A percentile compares a stretch with the other conserved stretches of the same genome.
phyloP scores from a whole-genome alignment of 2,113 vertebrate genomes.

The Grammomys dolichurus region DNA sequence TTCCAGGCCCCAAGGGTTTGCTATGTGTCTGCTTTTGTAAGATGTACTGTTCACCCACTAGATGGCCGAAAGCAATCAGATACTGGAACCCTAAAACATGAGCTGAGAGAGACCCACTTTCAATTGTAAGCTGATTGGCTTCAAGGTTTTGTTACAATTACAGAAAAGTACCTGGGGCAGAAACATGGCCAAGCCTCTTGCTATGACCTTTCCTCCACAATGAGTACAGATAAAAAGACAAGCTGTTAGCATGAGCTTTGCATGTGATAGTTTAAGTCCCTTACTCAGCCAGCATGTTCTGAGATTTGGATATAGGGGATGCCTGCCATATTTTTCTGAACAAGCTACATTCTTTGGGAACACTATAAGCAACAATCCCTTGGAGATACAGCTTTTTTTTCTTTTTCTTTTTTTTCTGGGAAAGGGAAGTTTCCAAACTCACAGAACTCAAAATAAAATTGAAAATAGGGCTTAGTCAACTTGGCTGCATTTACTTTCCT shows the following conservation, averaged over 20 bases:
- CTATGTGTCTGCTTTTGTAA: background rate
- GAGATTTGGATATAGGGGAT: background rate
- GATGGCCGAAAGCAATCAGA: background rate
- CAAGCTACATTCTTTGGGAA: background rate
- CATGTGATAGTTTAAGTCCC: background rate
- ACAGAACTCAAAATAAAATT: slow-evolving; percentile 40
- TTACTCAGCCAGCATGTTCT: background rate
- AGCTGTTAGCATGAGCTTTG: fast-evolving
- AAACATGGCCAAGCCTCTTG: background rate
- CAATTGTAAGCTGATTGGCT: background rate
- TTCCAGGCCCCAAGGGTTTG: background rate
- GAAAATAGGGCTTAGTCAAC: slow-evolving; percentile 30
- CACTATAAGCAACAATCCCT: slow-evolving; percentile 7
- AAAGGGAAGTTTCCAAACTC: slow-evolving; percentile 42
- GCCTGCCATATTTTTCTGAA: slow-evolving; percentile 27
- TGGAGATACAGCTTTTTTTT: background rate
- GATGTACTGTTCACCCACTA: background rate
- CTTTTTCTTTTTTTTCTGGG: background rate
- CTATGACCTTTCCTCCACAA: background rate
- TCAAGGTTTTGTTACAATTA: background rate
- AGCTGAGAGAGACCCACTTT: background rate
- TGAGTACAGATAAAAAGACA: background rate
- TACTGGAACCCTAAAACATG: background rate
- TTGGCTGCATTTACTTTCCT: slow-evolving; percentile 50
- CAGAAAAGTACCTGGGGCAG: background rate